These are phyloP conservation scores for Megaustenia siamemsis DNA, from an alignment of 2,888 invertebrate species.

Conservation along the genomic window DNA sequence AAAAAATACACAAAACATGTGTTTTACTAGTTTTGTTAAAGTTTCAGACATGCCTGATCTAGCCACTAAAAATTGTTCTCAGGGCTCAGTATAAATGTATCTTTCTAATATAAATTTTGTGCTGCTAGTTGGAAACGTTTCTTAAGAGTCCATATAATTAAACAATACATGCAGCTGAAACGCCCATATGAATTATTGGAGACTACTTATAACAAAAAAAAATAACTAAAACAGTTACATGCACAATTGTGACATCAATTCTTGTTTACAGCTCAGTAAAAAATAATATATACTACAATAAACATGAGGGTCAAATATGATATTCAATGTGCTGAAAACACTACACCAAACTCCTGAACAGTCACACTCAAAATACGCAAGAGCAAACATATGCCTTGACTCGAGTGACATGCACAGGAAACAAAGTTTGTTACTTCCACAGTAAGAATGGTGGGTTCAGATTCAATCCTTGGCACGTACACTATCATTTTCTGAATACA, in stretches of 20 bases:
- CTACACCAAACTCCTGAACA: too few species aligned
- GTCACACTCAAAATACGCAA: background rate
- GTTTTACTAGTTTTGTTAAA: background rate
- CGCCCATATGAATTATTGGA: background rate
- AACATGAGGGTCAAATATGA: background rate
- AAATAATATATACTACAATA: slow-evolving; percentile 14
- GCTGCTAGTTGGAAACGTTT: background rate
- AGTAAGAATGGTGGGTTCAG: background rate
- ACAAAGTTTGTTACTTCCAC: background rate
- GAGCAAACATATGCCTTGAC: background rate
- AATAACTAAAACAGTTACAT: too few species aligned
- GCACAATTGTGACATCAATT: too few species aligned
- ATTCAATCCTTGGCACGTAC: background rate
- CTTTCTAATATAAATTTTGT: background rate
- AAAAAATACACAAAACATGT: background rate
- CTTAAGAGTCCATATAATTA: background rate
- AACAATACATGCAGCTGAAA: background rate
- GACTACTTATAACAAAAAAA: too few species aligned
- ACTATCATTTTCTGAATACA: background rate
- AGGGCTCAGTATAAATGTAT: background rate
- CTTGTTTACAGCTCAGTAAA: slow-evolving; percentile 28
- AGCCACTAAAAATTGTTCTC: background rate
- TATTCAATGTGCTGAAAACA: background rate
- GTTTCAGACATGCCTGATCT: background rate
- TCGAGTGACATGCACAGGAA: background rate